phyloP scores from a whole-genome alignment of 2,113 vertebrate species.

The Dendrocopos noguchii region DNA sequence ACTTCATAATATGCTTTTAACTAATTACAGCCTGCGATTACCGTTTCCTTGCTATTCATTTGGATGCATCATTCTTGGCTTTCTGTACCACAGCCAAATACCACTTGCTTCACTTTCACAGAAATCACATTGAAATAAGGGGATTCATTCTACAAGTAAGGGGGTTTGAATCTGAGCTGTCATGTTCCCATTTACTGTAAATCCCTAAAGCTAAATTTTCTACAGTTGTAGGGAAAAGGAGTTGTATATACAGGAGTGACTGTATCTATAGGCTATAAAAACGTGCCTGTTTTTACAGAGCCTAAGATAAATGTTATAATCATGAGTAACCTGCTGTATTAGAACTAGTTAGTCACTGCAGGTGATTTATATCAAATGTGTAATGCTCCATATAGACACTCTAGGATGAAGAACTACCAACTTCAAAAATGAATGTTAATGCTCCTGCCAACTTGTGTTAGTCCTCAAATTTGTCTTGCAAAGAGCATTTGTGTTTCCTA shows the following conservation, averaged over 20 bases:
- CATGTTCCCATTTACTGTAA: not conserved
- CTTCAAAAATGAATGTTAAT: conserved; percentile 20
- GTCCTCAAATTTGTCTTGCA: conserved; percentile 14
- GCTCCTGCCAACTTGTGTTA: not conserved
- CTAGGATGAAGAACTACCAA: not conserved
- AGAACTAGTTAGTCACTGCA: conserved; percentile 1
- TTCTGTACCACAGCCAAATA: not conserved
- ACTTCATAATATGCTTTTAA: not conserved
- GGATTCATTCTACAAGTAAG: not conserved
- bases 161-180: not conserved
- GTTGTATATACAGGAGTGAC: not conserved
- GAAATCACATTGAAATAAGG: not conserved
- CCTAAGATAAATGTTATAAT: not conserved
- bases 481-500: conserved; percentile 15
- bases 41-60: not conserved
- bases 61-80: not conserved
- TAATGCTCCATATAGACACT: not conserved
- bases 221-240: not conserved
- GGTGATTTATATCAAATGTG: not conserved
- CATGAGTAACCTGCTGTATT: not conserved
- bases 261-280: not conserved
- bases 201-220: not conserved
- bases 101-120: not conserved
- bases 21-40: conserved; percentile 10
- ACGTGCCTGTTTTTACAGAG: not conserved